Evolutionary conservation across 2,888 invertebrate species (phyloP).

Genomic region (Caenorhabditis auriculariae): DNA sequence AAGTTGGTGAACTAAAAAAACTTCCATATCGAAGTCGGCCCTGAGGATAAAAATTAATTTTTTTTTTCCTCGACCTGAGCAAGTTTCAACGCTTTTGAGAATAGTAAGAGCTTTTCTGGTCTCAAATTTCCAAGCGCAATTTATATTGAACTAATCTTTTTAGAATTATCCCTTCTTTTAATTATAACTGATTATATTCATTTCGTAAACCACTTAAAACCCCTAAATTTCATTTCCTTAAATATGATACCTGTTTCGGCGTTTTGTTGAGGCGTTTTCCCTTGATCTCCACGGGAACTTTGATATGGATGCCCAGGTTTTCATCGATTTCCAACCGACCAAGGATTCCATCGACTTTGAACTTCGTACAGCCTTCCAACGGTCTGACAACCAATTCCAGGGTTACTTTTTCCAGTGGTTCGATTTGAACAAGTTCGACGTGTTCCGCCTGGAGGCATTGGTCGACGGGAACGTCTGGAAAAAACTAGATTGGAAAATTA

Average conservation of each 20-base stretch:
- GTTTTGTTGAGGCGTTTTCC: slow-evolving; percentile 44
- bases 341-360: slow-evolving; percentile 9
- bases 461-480: no score
- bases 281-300: slow-evolving; percentile 22
- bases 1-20: no score
- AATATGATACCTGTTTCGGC: slow-evolving; percentile 28
- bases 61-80: no score
- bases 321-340: slow-evolving; percentile 6
- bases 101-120: no score
- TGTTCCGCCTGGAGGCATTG: no score
- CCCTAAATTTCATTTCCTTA: neutral
- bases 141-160: neutral
- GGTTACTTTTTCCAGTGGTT: no score
- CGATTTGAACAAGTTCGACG: no score
- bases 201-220: neutral
- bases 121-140: neutral
- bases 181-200: neutral
- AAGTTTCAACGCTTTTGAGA: no score
- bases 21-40: no score
- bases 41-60: no score
- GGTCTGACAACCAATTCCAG: slow-evolving; percentile 28
- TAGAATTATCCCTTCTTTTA: neutral
- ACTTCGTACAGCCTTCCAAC: slow-evolving; percentile 1
- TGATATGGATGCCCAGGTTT: no score
- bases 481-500: no score